Conservation (phyloP, 1,140 invertebrate species). For the Apis florea region DNA sequence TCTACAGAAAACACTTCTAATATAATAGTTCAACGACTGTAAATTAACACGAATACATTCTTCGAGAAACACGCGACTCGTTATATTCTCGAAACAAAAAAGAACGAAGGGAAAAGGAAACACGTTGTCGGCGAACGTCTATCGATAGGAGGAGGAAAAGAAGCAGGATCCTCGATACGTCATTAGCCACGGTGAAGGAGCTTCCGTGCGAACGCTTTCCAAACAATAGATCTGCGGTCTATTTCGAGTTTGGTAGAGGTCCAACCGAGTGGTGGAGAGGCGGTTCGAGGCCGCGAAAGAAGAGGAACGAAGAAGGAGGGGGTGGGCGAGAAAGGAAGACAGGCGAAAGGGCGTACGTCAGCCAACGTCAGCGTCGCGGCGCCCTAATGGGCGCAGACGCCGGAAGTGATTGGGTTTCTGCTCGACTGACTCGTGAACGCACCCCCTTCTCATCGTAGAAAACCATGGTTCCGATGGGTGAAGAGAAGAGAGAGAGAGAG, state of each 20-base stretch:
- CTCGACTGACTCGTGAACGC: conserved; percentile 79
- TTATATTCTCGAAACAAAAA: no score
- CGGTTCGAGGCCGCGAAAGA: not conserved
- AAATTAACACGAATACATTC: not conserved
- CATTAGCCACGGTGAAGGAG: conserved; percentile 68
- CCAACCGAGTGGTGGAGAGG: conserved; percentile 47
- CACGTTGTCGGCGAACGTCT: not conserved
- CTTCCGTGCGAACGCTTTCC: conserved; percentile 74
- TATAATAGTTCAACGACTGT: no score
- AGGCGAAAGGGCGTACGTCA: conserved; percentile 75
- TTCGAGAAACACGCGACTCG: not conserved
- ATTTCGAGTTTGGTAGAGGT: conserved; percentile 72
- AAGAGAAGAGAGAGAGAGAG: conserved; percentile 55
- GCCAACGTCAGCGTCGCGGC: conserved; percentile 80
- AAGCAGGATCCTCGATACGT: conserved; percentile 65
- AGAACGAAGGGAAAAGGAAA: not conserved
- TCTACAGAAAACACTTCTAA: no score
- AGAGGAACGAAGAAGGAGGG: conserved; percentile 6
- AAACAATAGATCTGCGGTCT: conserved; percentile 79
- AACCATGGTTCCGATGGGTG: conserved; percentile 64
- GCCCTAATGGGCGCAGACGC: conserved; percentile 81
- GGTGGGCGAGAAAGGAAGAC: conserved; percentile 42
- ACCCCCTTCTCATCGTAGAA: conserved; percentile 66
- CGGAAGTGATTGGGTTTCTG: conserved; percentile 82
- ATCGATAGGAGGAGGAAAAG: not conserved